Evolutionary conservation across 2,113 vertebrate genomes (phyloP).

Genomic region (Grallaria varia): DNA sequence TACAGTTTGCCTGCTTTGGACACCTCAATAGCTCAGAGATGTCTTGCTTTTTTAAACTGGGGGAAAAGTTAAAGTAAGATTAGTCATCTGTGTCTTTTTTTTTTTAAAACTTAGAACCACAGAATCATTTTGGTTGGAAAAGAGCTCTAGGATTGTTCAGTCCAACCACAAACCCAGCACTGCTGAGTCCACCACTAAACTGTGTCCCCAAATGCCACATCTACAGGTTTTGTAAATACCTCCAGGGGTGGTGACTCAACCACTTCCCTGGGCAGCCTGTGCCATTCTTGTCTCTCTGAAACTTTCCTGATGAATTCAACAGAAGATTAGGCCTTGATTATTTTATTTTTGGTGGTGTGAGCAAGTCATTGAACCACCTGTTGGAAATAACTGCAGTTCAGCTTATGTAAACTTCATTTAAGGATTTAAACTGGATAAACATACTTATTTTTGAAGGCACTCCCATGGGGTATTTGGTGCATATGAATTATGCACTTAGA

Average conservation of each 20-base stretch:
- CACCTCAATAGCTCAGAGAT: not conserved
- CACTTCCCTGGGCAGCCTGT: not conserved
- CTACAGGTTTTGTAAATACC: not conserved
- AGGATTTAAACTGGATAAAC: not conserved
- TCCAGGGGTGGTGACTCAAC: not conserved
- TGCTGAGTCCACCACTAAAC: not conserved
- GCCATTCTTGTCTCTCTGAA: not conserved
- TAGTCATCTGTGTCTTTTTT: not conserved
- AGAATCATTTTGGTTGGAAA: not conserved
- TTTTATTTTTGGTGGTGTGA: slow-evolving; percentile 13
- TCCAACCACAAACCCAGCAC: not conserved
- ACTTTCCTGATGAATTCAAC: not conserved
- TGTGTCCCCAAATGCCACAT: not conserved
- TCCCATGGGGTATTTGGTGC: not conserved
- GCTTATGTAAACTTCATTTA: slow-evolving; percentile 17
- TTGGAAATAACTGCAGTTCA: slow-evolving; percentile 39
- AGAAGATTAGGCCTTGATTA: slow-evolving; percentile 15
- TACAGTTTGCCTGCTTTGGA: not conserved
- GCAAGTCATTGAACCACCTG: slow-evolving; percentile 8
- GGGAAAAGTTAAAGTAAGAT: not conserved
- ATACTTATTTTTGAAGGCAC: not conserved
- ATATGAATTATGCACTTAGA: not conserved
- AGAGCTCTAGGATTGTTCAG: not conserved
- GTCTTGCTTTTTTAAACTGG: not conserved
- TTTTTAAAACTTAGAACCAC: not conserved